Percentiles rank a stretch among this genome's conserved stretches.
Evolutionary conservation across 2,113 vertebrate species (phyloP).

Genomic region (Acanthochromis polyacanthus): DNA sequence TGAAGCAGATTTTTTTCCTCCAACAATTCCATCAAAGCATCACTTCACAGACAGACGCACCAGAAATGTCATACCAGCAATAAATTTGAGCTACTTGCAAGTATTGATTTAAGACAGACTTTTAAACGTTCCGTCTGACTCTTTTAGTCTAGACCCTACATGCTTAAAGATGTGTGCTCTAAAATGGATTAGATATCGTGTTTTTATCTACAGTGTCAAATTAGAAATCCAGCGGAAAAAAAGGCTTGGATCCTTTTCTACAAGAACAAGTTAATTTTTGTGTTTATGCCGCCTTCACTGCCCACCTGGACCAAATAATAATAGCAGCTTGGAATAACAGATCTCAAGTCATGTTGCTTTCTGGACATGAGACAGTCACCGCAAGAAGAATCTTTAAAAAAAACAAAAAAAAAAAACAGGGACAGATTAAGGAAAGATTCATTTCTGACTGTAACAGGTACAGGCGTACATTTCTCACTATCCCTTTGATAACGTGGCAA

Average conservation of each 20-base stretch:
- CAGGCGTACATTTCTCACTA: not conserved
- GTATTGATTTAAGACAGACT: no score
- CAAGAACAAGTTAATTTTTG: slow-evolving; percentile 1
- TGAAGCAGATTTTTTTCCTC: not conserved
- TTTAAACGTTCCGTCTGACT: not conserved
- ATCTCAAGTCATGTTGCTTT: slow-evolving; percentile 7
- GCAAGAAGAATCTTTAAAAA: not conserved
- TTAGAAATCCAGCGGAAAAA: not conserved
- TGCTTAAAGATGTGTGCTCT: not conserved
- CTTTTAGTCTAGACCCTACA: not conserved
- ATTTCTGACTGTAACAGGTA: not conserved
- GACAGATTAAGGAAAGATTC: slow-evolving; percentile 1
- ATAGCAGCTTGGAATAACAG: slow-evolving; percentile 44
- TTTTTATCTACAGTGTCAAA: not conserved
- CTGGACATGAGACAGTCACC: slow-evolving; percentile 10
- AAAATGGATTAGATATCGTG: not conserved
- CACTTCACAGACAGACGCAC: not conserved
- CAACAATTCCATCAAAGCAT: not conserved
- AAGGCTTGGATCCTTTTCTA: not conserved
- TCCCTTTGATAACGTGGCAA: slow-evolving; percentile 66
- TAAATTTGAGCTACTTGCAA: not conserved
- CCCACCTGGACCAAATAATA: not conserved
- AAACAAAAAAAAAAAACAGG: not conserved
- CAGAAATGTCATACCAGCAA: not conserved
- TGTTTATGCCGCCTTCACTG: not conserved